Evolutionary conservation across 2,113 vertebrate species (phyloP).

Genomic region (Herpetotheres cachinnans): DNA sequence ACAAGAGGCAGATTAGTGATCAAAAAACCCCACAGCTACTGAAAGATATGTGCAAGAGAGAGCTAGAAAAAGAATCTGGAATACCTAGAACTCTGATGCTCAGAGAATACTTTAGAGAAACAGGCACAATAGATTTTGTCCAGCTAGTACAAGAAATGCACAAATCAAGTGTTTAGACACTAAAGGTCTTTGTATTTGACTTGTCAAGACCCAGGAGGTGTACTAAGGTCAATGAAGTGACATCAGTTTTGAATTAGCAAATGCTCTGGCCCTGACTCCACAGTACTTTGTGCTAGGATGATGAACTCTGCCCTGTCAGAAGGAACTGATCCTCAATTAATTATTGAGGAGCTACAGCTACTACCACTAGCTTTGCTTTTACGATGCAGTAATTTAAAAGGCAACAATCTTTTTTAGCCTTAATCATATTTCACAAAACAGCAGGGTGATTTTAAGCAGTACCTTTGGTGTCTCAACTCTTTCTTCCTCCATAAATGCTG

Average conservation of each 20-base stretch:
- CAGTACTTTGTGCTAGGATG: neutral
- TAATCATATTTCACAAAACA: neutral
- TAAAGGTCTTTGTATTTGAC: neutral
- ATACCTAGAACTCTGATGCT: neutral
- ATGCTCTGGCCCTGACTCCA: neutral
- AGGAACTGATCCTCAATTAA: neutral
- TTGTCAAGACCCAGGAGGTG: neutral
- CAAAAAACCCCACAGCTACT: neutral
- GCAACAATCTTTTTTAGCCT: neutral
- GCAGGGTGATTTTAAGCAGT: neutral
- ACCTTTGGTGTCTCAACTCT: constrained; percentile 92
- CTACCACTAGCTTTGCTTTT: neutral
- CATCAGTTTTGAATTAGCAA: neutral
- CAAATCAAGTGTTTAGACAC: neutral
- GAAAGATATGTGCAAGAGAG: neutral
- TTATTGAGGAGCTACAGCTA: neutral
- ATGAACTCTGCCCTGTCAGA: neutral
- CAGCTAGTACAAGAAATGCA: neutral
- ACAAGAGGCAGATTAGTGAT: neutral
- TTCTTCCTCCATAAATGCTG: constrained; percentile 90
- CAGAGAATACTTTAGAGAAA: neutral
- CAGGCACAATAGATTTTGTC: neutral
- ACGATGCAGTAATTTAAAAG: neutral
- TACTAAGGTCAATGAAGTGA: neutral
- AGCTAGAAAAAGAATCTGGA: neutral